A percentile compares a stretch with the other conserved stretches of the same genome.
Conservation (phyloP, 2,113 vertebrate species). For the Ctenomys sociabilis region DNA sequence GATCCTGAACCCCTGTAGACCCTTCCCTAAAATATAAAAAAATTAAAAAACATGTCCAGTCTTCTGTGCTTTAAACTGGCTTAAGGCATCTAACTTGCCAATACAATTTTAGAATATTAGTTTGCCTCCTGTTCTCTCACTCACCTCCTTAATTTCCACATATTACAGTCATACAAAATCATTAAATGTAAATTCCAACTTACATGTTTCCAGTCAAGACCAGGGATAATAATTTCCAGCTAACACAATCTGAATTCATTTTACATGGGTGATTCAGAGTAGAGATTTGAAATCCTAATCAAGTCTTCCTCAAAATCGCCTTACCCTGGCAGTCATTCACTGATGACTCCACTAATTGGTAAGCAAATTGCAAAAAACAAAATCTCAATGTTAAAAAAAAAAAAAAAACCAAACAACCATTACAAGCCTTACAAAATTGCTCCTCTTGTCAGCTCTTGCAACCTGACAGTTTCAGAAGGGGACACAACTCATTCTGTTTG, state of each 20-base stretch:
- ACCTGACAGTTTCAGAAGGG: constrained; percentile 84
- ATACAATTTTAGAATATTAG: constrained; percentile 78
- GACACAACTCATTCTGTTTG: constrained; percentile 85
- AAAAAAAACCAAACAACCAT: neutral
- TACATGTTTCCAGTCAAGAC: constrained; percentile 71
- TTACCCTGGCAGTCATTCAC: constrained; percentile 76
- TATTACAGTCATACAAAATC: constrained; percentile 77
- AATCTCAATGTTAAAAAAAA: constrained; percentile 55
- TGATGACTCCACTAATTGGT: constrained; percentile 75
- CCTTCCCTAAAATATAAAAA: no score
- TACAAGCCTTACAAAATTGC: constrained; percentile 68
- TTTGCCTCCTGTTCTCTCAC: constrained; percentile 77
- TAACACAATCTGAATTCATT: constrained; percentile 75
- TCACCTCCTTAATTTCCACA: constrained; percentile 74
- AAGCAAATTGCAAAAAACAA: constrained; percentile 70
- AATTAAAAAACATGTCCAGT: constrained; percentile 37
- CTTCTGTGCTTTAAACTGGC: constrained; percentile 67
- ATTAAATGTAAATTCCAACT: constrained; percentile 80
- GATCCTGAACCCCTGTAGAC: no score
- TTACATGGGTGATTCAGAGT: constrained; percentile 71
- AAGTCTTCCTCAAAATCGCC: constrained; percentile 78
- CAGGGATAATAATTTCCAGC: constrained; percentile 74
- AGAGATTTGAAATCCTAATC: constrained; percentile 78
- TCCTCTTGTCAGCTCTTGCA: constrained; percentile 80
- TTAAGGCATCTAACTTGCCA: constrained; percentile 76